Evolutionary conservation across 2,888 invertebrate species (phyloP).

Genomic region (Antitype chi): DNA sequence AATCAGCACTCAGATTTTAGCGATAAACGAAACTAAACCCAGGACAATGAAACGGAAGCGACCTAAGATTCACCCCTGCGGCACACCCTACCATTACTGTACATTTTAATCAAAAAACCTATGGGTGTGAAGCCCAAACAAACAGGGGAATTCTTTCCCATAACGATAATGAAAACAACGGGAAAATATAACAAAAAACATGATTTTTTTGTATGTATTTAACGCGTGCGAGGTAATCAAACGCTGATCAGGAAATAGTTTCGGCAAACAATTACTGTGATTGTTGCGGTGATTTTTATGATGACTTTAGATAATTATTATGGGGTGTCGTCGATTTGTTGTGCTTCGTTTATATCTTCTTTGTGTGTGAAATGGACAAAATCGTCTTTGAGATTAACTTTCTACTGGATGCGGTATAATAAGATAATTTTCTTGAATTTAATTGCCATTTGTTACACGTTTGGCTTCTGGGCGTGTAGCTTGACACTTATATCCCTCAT

Average conservation of each 20-base stretch:
- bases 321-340: conserved; percentile 67
- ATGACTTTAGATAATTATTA: conserved; percentile 78
- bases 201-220: conserved; percentile 79
- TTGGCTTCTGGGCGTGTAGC: no score
- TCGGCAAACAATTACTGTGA: conserved; percentile 83
- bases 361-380: conserved; percentile 15
- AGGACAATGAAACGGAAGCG: conserved; percentile 78
- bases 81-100: conserved; percentile 84
- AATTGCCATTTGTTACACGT: neutral
- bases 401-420: neutral
- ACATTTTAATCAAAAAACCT: conserved; percentile 88
- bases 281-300: conserved; percentile 76
- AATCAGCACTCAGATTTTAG: conserved; percentile 67
- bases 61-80: conserved; percentile 84
- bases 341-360: conserved; percentile 7
- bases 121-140: conserved; percentile 89
- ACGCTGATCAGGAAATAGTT: conserved; percentile 82
- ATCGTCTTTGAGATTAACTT: neutral
- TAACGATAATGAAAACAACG: conserved; percentile 88
- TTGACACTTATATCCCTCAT: no score
- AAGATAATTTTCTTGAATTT: neutral
- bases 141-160: conserved; percentile 87
- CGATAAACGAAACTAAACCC: conserved; percentile 67
- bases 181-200: conserved; percentile 81
- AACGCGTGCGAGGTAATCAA: conserved; percentile 82